Evolutionary conservation across 2,113 vertebrate genomes (phyloP).

Genomic region (Symphodus melops): DNA sequence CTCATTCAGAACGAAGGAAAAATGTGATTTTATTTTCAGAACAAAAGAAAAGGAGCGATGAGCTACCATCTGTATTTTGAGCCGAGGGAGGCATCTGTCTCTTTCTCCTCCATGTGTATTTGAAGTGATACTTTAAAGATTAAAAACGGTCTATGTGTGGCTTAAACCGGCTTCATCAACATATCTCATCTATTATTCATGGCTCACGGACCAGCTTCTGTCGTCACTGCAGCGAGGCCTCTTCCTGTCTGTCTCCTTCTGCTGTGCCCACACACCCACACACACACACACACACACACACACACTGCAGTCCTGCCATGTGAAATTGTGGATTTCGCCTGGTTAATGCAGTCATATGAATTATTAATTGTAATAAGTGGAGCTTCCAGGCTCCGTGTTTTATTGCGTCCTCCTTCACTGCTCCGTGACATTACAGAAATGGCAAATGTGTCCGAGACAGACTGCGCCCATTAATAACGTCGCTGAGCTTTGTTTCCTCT

Average conservation of each 20-base stretch:
- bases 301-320: slow-evolving; percentile 26
- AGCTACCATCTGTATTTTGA: slow-evolving; percentile 5
- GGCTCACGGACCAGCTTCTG: slow-evolving; percentile 23
- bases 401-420: slow-evolving; percentile 64
- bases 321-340: slow-evolving; percentile 60
- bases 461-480: slow-evolving; percentile 61
- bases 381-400: slow-evolving; percentile 61
- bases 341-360: slow-evolving; percentile 72
- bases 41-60: slow-evolving; percentile 4
- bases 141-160: slow-evolving; percentile 10
- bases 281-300: neutral
- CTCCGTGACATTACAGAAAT: slow-evolving; percentile 69
- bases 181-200: slow-evolving; percentile 69
- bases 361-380: slow-evolving; percentile 79
- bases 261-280: slow-evolving; percentile 1
- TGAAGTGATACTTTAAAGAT: slow-evolving; percentile 21
- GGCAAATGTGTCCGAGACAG: slow-evolving; percentile 59
- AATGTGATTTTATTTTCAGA: slow-evolving; percentile 2
- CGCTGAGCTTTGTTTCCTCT: slow-evolving; percentile 38
- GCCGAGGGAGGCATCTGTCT: slow-evolving; percentile 10
- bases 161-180: slow-evolving; percentile 12
- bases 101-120: neutral
- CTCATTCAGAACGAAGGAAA: neutral
- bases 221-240: slow-evolving; percentile 59
- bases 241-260: slow-evolving; percentile 33